Conservation (phyloP, 2,113 vertebrate genomes). For the Grammomys dolichurus region DNA sequence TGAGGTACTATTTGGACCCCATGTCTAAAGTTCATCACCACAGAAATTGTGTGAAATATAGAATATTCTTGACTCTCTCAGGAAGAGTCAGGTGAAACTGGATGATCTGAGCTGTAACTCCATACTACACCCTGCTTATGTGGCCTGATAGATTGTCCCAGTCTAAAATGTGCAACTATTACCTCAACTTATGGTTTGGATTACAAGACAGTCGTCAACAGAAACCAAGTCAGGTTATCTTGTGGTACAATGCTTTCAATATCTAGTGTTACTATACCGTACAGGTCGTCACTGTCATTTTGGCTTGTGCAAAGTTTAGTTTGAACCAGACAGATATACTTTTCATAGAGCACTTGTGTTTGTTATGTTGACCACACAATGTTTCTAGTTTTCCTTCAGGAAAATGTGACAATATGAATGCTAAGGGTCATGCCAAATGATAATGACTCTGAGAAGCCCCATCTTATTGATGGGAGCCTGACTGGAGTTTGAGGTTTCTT, state of each 20-base stretch:
- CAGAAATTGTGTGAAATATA: slow-evolving; percentile 19
- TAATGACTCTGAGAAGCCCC: background rate
- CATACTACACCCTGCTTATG: background rate
- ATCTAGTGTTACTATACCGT: background rate
- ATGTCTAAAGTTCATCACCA: slow-evolving; percentile 19
- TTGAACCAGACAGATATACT: background rate
- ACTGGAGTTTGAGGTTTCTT: background rate
- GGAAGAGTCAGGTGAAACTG: background rate
- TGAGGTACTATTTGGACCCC: slow-evolving; percentile 24
- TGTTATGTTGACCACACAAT: background rate
- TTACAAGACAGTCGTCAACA: background rate
- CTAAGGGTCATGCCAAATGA: background rate
- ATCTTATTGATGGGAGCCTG: background rate
- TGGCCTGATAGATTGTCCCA: background rate
- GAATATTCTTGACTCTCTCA: background rate
- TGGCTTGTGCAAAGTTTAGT: background rate
- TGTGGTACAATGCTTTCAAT: background rate
- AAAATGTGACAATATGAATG: background rate
- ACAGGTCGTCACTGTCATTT: background rate
- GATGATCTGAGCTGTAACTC: background rate
- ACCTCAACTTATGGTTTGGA: background rate
- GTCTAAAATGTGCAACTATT: background rate
- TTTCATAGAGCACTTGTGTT: background rate
- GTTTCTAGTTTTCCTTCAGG: background rate
- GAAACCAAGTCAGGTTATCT: background rate